Base-by-base conservation (phyloP, 2,888 invertebrate species). In the Hanleya hanleyi region DNA sequence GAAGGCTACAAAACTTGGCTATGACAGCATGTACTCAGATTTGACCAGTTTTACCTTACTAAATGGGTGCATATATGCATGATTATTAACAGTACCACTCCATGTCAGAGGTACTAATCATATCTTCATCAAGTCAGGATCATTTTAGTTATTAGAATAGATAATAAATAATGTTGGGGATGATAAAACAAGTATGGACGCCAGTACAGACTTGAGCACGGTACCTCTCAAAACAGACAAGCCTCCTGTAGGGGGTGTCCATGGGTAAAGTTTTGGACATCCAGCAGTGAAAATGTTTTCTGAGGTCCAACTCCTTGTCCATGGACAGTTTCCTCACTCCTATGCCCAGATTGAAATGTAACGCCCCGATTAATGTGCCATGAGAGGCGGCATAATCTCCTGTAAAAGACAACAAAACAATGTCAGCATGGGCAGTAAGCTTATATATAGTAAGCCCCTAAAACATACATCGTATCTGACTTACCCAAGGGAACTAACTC, bases 211-310 rank as follows among this genome's bases (percentile, higher is more conserved):
- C 9, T 22, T 12, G 6, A 41, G 22, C 6, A 26, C 12, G 22
- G 29, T 75, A 86, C 86, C 80, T 83, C 78, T 87, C 86, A 82
- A 86, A 87, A 71, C 87, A 87, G 5, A 85, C 77, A 1, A 88
- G 68, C 67, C 79, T 83, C 71, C 81, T 76, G 73, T 80, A 89
- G 2, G 89, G 88, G 18, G 83, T 38, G 18, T 73, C 9, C 2
- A 69, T 61, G 5, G 78, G 78, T 5, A 90, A 80, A 0, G 77
- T 77, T 37, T 85, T 78, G 0, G 89, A 88, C 35, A 88, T 77
- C 90, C 90, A 90, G 74, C 90, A 90, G 36, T 84, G 80, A 76
- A 87, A 89, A 33, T 82, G 73, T 47, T 70, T 68, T 6, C 89
- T 64, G 29, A 89, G 74, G 75, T 90, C 90, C 47, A 87, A 78